These are phyloP conservation scores for Catharus fuscescens DNA, from an alignment of 2,113 vertebrate genomes.

Conservation along the genomic window DNA sequence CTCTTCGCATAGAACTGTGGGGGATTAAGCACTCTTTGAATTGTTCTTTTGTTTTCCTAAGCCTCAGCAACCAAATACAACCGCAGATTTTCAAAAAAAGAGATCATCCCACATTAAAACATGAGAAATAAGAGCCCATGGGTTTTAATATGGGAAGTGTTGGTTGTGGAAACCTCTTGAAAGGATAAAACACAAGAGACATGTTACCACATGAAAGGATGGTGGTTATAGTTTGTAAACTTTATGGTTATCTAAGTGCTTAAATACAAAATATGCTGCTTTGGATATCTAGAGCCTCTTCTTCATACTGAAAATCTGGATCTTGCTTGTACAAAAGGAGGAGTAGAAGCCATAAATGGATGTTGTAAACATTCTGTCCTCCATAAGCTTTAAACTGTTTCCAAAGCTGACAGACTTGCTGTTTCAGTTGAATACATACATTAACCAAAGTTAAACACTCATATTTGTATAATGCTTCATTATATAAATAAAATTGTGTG, in stretches of 20 bases:
- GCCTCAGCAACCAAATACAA: background rate
- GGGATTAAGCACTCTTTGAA: background rate
- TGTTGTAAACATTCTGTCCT: background rate
- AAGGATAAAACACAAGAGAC: background rate
- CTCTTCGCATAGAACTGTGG: background rate
- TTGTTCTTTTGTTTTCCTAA: background rate
- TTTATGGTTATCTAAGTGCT: background rate
- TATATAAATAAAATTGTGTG: background rate
- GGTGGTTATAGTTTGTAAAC: fast-evolving
- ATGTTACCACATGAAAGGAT: fast-evolving
- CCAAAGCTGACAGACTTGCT: background rate
- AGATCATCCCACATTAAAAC: background rate
- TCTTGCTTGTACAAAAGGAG: background rate
- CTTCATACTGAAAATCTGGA: background rate
- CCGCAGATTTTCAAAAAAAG: background rate
- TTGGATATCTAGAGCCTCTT: background rate
- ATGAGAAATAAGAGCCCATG: background rate
- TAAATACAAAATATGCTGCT: background rate
- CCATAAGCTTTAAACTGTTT: constrained; percentile 6
- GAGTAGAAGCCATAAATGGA: background rate
- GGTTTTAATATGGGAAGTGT: background rate
- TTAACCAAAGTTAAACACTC: constrained; percentile 32
- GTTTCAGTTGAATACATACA: background rate
- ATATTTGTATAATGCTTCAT: constrained; percentile 24
- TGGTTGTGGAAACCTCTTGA: background rate